Base-by-base conservation (phyloP, 2,888 invertebrate species). In the Villa cingulata region DNA sequence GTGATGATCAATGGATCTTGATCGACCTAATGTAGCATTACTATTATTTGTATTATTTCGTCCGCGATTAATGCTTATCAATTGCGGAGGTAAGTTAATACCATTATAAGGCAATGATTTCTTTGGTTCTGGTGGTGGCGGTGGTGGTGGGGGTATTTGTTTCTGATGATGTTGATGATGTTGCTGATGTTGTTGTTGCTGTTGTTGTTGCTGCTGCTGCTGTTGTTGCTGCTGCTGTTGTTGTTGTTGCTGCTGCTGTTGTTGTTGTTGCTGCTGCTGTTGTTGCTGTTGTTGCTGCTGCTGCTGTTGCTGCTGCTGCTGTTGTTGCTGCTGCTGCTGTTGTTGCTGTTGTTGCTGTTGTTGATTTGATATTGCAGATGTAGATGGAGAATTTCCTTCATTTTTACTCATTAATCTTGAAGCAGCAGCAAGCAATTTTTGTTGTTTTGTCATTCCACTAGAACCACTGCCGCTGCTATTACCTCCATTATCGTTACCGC, bases 301-400 rank as follows among this genome's bases (percentile, higher is more conserved):
- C 72, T 73, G 37, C 72, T 69, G 7, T 72, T 44, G 2, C 72
- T 72, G 29, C 71, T 71, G 3, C 73, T 48, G 1, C 72, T 73
- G 45, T 72, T 73, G 50, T 73, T 73, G 40, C 14, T 27, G 18
- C 14, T 19, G 18, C 18, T 41, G 18, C n/a, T 41, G n/a, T 32
- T 41, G 18, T 14, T 32, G n/a, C 17, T 32, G 17, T 2, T 41
- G 12, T 16, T 41, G 19, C 7, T 27, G 20, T 36, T 20, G 18
- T 18, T 17, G n/a, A 20, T 43, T 10, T 4, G 20, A 14, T n/a
- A n/a, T n/a, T 20, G 19, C 10, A 20, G 45, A 39, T 45, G 41
- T 37, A 37, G 47, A 15, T 16, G 34, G 44, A 29, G 19, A 48
- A 32, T 12, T 32, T 2, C 29, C 29, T 32, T 9, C 9, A 32